Base-by-base conservation (phyloP, 2,888 invertebrate genomes). In the Cabera pusaria region DNA sequence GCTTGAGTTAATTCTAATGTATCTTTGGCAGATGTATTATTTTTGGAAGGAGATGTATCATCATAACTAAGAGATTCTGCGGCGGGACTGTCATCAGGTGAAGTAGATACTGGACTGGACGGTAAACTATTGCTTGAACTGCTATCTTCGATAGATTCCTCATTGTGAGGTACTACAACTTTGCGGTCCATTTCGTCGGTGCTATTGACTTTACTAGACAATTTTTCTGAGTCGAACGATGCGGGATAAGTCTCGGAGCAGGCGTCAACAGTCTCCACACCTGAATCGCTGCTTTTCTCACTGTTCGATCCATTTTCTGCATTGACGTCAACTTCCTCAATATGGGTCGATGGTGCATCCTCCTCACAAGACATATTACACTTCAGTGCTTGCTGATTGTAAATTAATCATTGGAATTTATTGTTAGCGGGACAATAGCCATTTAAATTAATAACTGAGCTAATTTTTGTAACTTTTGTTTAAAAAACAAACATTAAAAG, bases 261-360 rank as follows among this genome's bases (percentile, higher is more conserved):
- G 1, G 66, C 58, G 23, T 75, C 72, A 6, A 56, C 45, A 1
- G 57, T 68, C 23, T 80, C 77, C 5, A 76, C 33, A 1, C 79
- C 78, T 4, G 79, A 83, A 70, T 84, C 82, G 40, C 64, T 58
- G 31, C 65, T 67, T 62, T 35, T 59, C 46, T 66, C 64, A 28
- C 55, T 49, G 20, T 54, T 60, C 39, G 59, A 59, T 43, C 53
- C 61, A 66, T 68, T 77, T 70, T 78, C 77, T 59, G 52, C 59
- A 59, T 68, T 69, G 58, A 78, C 77, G 75, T 80, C 77, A 52
- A 72, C 69, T 60, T 54, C 52, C 42, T 64, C 72, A 66, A 71
- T 77, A 71, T 73, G 74, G 61, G 43, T 33, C 6, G 47, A 34
- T 25, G 44, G 60, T 50, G 64, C 65, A 29, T 62, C 59, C 7